These are phyloP conservation scores for Eustalomyia histrio DNA, from an alignment of 2,888 invertebrate species.

Conservation along the genomic window DNA sequence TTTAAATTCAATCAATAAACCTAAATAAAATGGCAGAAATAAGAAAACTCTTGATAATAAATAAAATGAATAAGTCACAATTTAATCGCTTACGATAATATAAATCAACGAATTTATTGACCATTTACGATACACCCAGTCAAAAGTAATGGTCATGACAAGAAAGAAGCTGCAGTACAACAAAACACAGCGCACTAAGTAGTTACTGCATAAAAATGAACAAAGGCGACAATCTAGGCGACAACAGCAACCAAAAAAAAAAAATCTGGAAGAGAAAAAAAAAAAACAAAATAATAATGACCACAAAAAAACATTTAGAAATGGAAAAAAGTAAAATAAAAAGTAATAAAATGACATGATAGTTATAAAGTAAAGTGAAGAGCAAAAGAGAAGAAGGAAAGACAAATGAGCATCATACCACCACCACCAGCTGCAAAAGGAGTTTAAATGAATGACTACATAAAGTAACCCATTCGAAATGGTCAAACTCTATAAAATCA, in stretches of 20 bases:
- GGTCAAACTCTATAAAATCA: conserved; percentile 27
- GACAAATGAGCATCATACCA: not conserved
- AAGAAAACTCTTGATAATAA: conserved; percentile 48
- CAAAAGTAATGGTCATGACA: conserved; percentile 13
- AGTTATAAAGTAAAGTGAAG: not conserved
- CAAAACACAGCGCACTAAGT: conserved; percentile 32
- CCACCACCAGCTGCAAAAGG: not conserved
- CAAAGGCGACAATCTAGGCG: conserved; percentile 59
- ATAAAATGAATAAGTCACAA: conserved; percentile 62
- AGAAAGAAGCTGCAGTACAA: conserved; percentile 47
- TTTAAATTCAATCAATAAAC: conserved; percentile 51
- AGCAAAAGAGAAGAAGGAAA: not conserved
- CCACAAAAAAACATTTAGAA: conserved; percentile 55
- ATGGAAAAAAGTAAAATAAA: too few relatives aligned
- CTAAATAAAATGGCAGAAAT: conserved; percentile 33
- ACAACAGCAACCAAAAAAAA: conserved; percentile 42
- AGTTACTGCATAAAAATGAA: conserved; percentile 47
- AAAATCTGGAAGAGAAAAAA: conserved; percentile 23
- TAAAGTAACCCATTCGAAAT: conserved; percentile 18
- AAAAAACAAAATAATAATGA: conserved; percentile 45
- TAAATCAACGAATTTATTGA: conserved; percentile 68
- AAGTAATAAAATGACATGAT: conserved; percentile 48
- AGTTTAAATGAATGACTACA: not conserved
- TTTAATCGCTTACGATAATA: conserved; percentile 64
- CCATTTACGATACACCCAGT: conserved; percentile 52